Evolutionary conservation across 2,113 vertebrate genomes (phyloP), one percentile per base, ranked within the genome.

Genomic region (Egretta garzetta): DNA sequence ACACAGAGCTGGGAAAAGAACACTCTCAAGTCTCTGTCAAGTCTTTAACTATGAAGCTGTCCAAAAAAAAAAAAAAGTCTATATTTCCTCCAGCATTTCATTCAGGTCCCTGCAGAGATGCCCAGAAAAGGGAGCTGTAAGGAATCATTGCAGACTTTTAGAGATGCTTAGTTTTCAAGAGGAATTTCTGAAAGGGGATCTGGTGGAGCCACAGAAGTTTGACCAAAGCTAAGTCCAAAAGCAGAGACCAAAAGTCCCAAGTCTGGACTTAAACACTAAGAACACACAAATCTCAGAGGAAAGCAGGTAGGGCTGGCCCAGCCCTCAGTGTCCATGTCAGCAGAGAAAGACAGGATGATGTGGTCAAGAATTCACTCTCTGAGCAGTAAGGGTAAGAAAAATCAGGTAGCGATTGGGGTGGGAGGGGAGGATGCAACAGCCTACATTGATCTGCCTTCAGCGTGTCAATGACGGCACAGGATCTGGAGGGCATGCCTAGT

Each of bases 1-100:
- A 89, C 94, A 95, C 66, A 81, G 83, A 95, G 53, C 53, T 76
- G 77, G 59, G 76, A 55, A 87, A 66, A 83, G 79, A 96, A 60
- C 64, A 32, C 56, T 83, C 72, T 93, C 62, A 83, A 88, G 75
- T 92, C 92, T 82, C 77, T 92, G n/a, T 82, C 63, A 60, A 75
- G n/a, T 50, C 75, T 95, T 85, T 83, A 94, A 88, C 85, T 59
- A 64, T 17, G 33, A 90, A 92, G 59, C 32, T 77, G 67, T 27
- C 58, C n/a, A 32, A 24, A 76, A 89, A 72, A 62, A 32, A 24
- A 76, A 89, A 72, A 58, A 47, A 7, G 1, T 17, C 45, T 53
- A 1, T 16, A 9, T 88, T 80, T 90, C 50, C 59, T 83, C 55
- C 55, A 66, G 41, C 0, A 0, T 22, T 86, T 83, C 26, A 23